Percentiles rank a stretch among this genome's conserved stretches.
phyloP scores from a whole-genome alignment of 2,797 vertebrate species.

The Sphenopsis melanotis region DNA sequence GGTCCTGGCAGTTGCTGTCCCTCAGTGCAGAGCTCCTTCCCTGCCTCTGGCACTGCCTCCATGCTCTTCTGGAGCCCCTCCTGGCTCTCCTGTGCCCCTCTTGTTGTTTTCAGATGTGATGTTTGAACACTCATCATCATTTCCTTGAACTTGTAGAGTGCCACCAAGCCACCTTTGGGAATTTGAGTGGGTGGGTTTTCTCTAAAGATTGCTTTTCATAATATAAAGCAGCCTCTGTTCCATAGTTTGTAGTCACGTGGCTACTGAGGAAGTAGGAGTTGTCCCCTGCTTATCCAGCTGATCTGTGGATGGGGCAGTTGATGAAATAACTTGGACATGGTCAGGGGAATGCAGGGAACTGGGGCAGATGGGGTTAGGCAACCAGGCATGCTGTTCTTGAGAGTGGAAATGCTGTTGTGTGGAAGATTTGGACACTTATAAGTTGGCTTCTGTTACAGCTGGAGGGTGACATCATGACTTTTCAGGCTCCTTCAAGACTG shows the following conservation, averaged over 20 bases:
- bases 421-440: not conserved
- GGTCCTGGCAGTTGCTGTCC: not conserved
- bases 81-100: fast-evolving
- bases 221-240: not conserved
- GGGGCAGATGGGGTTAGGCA: not conserved
- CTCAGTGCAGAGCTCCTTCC: not conserved
- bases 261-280: not conserved
- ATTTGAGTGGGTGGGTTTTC: not conserved
- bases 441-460: not conserved
- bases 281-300: not conserved
- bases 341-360: not conserved
- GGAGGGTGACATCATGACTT: not conserved
- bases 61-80: not conserved
- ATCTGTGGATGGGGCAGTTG: not conserved
- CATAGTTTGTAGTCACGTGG: not conserved
- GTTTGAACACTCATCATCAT: fast-evolving
- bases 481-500: not conserved
- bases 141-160: not conserved
- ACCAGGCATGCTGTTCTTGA: not conserved
- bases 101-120: not conserved
- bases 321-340: not conserved
- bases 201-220: not conserved
- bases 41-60: not conserved
- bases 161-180: not conserved
- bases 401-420: not conserved